Conservation (phyloP, 2,888 invertebrate species). For the Notodonta ziczac region DNA sequence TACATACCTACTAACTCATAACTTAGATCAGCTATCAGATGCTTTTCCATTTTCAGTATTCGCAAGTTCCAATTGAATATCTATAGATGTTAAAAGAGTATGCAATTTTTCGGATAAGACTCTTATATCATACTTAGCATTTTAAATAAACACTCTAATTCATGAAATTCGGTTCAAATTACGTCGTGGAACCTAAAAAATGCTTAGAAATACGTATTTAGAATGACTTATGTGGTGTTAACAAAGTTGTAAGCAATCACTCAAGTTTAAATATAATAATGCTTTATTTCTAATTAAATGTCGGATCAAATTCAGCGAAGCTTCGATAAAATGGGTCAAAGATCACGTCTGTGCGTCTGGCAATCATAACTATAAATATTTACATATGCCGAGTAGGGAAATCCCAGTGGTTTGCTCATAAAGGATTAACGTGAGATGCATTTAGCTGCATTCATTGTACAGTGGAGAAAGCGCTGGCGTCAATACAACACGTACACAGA, state of each 20-base stretch:
- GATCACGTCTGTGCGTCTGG: conserved; percentile 1
- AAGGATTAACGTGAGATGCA: conserved; percentile 2
- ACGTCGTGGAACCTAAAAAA: no score
- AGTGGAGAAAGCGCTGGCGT: not conserved
- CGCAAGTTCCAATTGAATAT: no score
- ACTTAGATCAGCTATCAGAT: no score
- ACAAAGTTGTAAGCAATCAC: not conserved
- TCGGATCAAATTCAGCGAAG: conserved; percentile 1
- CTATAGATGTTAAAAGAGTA: no score
- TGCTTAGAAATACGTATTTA: no score
- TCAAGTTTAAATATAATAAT: not conserved
- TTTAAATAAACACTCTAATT: no score
- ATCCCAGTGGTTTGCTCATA: not conserved
- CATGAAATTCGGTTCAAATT: no score
- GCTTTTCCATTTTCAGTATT: no score
- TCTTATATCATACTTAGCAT: no score
- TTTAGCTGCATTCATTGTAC: not conserved
- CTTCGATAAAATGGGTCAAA: conserved; percentile 4
- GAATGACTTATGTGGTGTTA: not conserved
- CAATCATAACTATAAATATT: not conserved
- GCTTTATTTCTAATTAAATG: not conserved
- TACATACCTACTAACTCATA: no score
- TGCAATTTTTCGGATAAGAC: no score
- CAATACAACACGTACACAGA: not conserved
- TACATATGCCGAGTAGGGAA: not conserved